Conservation (phyloP, 2,888 invertebrate species). For the Aphrophora alni region DNA sequence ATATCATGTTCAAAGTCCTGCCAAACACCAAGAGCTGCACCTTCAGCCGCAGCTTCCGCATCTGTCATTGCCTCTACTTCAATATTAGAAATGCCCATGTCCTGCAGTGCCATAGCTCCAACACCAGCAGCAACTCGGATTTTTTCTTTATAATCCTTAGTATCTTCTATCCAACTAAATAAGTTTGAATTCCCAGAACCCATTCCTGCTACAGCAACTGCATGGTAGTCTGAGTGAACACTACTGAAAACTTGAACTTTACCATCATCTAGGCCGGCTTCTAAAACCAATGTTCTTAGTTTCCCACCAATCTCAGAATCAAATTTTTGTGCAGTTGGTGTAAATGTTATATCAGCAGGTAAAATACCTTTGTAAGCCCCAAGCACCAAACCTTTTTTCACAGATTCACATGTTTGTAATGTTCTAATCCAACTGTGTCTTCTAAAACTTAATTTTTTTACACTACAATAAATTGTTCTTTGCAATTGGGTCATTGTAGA, state of each 20-base stretch:
- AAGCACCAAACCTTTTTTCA: constrained; percentile 31
- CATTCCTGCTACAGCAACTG: constrained; percentile 25
- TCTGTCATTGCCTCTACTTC: constrained; percentile 66
- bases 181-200: background rate
- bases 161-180: background rate
- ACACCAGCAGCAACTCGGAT: constrained; percentile 54
- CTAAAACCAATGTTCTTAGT: background rate
- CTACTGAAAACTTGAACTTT: constrained; percentile 28
- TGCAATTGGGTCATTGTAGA: too few relatives aligned
- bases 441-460: too few relatives aligned
- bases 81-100: constrained; percentile 62
- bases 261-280: constrained; percentile 9
- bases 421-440: too few relatives aligned
- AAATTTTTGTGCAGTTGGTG: constrained; percentile 26
- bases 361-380: constrained; percentile 29
- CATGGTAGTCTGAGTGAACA: constrained; percentile 20
- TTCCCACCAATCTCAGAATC: constrained; percentile 10
- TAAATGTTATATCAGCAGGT: constrained; percentile 14
- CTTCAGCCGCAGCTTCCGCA: constrained; percentile 71
- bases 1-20: constrained; percentile 67
- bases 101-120: constrained; percentile 61
- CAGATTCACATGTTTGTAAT: background rate
- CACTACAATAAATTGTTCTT: too few relatives aligned
- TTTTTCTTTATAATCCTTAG: constrained; percentile 14
- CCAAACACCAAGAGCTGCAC: constrained; percentile 63